Evolutionary conservation across 37 sponge, comb jelly and placozoan genomes (phyloP).

Genomic region (Cladorhizidae sp.): DNA sequence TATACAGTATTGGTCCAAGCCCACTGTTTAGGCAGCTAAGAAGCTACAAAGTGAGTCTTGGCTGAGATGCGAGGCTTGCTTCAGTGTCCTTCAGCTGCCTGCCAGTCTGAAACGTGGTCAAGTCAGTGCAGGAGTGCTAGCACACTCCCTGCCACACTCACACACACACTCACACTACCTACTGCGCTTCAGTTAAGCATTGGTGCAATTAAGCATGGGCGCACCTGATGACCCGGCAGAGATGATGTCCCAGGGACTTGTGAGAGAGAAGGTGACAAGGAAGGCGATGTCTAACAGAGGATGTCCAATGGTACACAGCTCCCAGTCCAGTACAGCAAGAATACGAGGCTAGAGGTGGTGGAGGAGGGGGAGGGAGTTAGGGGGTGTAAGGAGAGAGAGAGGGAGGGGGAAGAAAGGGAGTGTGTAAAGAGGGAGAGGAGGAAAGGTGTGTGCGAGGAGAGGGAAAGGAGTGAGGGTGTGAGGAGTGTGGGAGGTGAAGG

Average conservation of each 20-base stretch:
- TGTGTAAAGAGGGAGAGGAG: background rate
- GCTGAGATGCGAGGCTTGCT: no score
- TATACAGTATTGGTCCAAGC: no score
- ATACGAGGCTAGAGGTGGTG: conserved; percentile 67
- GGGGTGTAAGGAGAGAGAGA: background rate
- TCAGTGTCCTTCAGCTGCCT: no score
- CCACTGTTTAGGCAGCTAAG: no score
- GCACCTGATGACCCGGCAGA: background rate
- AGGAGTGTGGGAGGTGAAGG: background rate
- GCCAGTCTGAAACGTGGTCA: no score
- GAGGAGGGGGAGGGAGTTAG: background rate
- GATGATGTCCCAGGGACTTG: conserved; percentile 1
- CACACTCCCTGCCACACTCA: no score
- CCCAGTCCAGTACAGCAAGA: conserved; percentile 91
- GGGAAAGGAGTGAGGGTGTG: background rate
- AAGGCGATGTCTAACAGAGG: conserved; percentile 73
- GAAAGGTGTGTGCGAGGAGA: background rate
- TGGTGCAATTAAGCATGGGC: no score
- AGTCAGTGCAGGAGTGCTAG: no score
- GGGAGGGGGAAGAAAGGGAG: conserved; percentile 6
- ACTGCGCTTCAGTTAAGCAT: no score
- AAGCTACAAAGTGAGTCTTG: no score
- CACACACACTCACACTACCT: no score
- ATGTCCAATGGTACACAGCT: conserved; percentile 77
- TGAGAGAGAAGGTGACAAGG: conserved; percentile 32